Evolutionary conservation across 2,797 vertebrate species (phyloP).

Genomic region (Distichodus sexfasciatus): DNA sequence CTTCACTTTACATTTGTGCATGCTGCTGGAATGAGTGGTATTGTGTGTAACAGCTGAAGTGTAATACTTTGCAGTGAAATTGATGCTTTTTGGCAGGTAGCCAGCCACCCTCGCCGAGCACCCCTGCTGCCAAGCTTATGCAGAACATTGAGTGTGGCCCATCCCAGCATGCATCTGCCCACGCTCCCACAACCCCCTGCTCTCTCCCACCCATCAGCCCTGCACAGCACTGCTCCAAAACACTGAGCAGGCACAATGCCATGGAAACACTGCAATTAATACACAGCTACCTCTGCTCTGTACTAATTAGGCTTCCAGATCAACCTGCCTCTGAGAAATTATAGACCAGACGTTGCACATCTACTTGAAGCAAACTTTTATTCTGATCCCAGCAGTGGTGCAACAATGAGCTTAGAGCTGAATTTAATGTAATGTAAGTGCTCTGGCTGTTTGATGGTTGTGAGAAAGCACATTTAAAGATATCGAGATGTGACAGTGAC

Average conservation of each 20-base stretch:
- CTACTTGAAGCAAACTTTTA: slow-evolving; percentile 49
- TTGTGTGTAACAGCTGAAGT: slow-evolving; percentile 13
- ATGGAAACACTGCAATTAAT: slow-evolving; percentile 61
- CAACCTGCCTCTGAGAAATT: slow-evolving; percentile 66
- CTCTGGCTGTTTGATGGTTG: neutral
- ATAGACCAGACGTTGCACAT: slow-evolving; percentile 54
- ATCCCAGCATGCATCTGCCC: slow-evolving; percentile 30
- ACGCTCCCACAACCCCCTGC: slow-evolving; percentile 37
- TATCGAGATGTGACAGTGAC: neutral
- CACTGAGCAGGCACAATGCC: slow-evolving; percentile 50
- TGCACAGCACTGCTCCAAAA: slow-evolving; percentile 41
- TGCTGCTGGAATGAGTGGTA: slow-evolving; percentile 2
- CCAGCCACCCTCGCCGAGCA: slow-evolving; percentile 30
- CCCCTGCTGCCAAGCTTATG: slow-evolving; percentile 39
- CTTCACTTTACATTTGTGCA: neutral
- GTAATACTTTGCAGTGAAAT: slow-evolving; percentile 14
- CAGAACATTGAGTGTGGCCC: slow-evolving; percentile 13
- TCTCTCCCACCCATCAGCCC: slow-evolving; percentile 55
- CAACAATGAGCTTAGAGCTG: neutral
- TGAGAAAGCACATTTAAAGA: no score
- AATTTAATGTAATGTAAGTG: neutral
- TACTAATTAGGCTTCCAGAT: slow-evolving; percentile 72
- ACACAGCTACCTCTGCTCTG: slow-evolving; percentile 58
- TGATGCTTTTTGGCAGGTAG: slow-evolving; percentile 33
- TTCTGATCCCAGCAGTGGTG: slow-evolving; percentile 56